A percentile compares a stretch with the other conserved stretches of the same genome.
phyloP scores from a whole-genome alignment of 2,113 vertebrate genomes.

The Anas platyrhynchos region DNA sequence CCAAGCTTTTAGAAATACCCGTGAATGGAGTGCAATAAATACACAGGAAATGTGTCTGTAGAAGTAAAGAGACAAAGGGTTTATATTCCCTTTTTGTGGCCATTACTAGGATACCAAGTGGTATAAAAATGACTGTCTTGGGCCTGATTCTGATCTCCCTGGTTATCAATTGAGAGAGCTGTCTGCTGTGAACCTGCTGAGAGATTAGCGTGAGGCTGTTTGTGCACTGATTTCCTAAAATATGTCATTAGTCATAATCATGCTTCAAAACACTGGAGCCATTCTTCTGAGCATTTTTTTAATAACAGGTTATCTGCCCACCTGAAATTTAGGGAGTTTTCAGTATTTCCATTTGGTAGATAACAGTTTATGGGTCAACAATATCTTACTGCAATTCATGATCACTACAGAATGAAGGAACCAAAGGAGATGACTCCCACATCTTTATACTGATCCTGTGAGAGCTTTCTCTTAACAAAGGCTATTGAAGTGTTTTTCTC shows the following conservation, averaged over 20 bases:
- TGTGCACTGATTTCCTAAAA: slow-evolving; percentile 25
- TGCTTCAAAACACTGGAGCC: background rate
- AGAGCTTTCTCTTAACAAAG: background rate
- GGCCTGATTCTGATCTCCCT: background rate
- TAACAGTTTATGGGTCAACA: background rate
- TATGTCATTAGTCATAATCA: background rate
- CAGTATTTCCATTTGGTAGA: background rate
- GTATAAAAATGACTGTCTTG: background rate
- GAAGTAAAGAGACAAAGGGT: background rate
- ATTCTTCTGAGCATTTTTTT: background rate
- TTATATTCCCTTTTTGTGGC: background rate
- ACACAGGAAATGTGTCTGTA: background rate
- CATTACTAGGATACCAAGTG: slow-evolving; percentile 11
- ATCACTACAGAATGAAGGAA: background rate
- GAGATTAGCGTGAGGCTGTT: slow-evolving; percentile 8
- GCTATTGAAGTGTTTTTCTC: background rate
- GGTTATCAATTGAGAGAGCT: background rate
- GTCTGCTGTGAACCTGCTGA: background rate
- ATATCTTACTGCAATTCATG: background rate
- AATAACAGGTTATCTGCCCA: background rate
- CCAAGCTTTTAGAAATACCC: slow-evolving; percentile 12
- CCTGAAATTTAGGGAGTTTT: background rate
- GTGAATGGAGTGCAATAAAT: background rate
- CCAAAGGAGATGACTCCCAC: background rate
- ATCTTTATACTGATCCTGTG: background rate